These are phyloP conservation scores for Triops cancriformis DNA, from an alignment of 1,140 invertebrate genomes.

Conservation along the genomic window DNA sequence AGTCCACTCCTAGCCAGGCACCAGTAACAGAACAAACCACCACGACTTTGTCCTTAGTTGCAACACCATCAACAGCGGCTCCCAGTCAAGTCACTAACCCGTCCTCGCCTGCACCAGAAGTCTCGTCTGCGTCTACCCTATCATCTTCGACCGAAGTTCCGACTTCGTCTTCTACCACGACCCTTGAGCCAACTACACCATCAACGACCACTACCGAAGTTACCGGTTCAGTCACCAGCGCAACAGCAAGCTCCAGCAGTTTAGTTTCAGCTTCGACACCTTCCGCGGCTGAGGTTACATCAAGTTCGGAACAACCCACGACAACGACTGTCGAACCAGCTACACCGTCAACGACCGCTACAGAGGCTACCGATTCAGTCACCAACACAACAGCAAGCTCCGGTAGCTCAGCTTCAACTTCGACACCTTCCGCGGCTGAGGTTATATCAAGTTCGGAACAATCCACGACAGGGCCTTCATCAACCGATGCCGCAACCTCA, in stretches of 20 bases:
- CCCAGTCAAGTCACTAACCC: background rate
- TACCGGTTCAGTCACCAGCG: background rate
- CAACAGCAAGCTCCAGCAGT: background rate
- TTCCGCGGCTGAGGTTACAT: slow-evolving; percentile 2
- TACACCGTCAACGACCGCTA: background rate
- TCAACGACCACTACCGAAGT: background rate
- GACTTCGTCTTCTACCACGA: background rate
- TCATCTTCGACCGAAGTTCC: no score
- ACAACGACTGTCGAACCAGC: slow-evolving; percentile 16
- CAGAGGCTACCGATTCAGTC: background rate
- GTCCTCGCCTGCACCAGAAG: background rate
- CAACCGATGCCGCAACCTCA: slow-evolving; percentile 21
- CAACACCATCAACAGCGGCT: background rate
- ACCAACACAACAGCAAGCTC: background rate
- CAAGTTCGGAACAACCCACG: background rate
- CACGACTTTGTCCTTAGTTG: background rate
- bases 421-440: background rate
- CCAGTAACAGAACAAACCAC: background rate
- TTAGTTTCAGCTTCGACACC: background rate
- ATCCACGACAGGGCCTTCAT: background rate
- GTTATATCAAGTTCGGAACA: background rate
- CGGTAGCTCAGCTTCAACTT: background rate
- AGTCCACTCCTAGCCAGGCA: background rate
- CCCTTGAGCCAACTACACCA: background rate
- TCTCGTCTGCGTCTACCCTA: no score